Percentiles rank a stretch among this genome's conserved stretches.
phyloP scores from a whole-genome alignment of 1,140 invertebrate genomes.

The Pogonus chalceus region DNA sequence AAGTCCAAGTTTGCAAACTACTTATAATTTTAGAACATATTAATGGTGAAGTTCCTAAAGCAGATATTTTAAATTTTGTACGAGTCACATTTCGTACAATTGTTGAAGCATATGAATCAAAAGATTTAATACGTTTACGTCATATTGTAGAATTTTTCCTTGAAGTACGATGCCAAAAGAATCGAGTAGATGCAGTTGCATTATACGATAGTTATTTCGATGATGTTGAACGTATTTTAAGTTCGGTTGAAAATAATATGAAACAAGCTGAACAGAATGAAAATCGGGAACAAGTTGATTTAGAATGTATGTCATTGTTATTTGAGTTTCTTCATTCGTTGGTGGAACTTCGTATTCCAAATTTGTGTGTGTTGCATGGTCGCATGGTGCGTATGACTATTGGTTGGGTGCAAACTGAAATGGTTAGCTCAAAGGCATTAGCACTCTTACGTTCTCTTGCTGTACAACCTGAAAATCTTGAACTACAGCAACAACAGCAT shows the following conservation, averaged over 20 bases:
- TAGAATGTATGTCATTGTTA: constrained; percentile 37
- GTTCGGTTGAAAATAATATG: constrained; percentile 7
- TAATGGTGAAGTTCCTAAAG: constrained; percentile 39
- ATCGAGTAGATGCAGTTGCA: constrained; percentile 12
- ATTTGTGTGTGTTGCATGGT: constrained; percentile 34
- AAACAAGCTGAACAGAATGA: constrained; percentile 18
- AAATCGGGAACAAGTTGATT: constrained; percentile 28
- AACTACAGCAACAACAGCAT: no score
- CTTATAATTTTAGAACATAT: constrained; percentile 44
- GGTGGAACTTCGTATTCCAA: constrained; percentile 34
- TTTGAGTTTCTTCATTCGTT: constrained; percentile 43
- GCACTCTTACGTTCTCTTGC: constrained; percentile 23
- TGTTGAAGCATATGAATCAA: constrained; percentile 35
- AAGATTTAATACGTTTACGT: constrained; percentile 38
- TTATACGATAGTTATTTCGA: constrained; percentile 16
- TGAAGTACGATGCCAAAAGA: constrained; percentile 32
- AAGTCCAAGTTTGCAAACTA: constrained; percentile 44
- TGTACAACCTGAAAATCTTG: constrained; percentile 18
- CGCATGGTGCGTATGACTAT: constrained; percentile 35
- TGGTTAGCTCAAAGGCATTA: constrained; percentile 24
- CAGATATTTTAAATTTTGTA: constrained; percentile 40
- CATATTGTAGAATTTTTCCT: constrained; percentile 47
- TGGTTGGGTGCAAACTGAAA: constrained; percentile 34
- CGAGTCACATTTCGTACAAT: constrained; percentile 40
- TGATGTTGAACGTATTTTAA: constrained; percentile 17